Evolutionary conservation across 2,113 vertebrate genomes (phyloP), one percentile per base, ranked within the genome.

Genomic region (Asarcornis scutulata): DNA sequence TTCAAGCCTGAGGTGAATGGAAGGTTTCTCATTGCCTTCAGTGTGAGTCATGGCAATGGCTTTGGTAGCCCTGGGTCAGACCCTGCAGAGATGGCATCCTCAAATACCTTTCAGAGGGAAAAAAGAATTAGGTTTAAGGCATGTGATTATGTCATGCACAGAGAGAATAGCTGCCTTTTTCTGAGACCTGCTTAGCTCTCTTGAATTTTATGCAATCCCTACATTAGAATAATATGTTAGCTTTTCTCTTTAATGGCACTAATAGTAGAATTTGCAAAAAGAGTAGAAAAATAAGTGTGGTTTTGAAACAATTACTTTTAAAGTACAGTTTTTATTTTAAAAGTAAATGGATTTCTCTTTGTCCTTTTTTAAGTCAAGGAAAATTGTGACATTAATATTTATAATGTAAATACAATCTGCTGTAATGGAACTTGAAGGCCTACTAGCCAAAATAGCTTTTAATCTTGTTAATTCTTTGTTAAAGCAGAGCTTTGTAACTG

Each of bases 391-490:
- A 20, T 44, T 77, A 83, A 36, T 11, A 31, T 73, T 62, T 38
- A n/a, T 60, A 55, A 66, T 67, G 26, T 48, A 76, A 73, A 88
- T 79, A 62, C 56, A 85, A 62, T 71, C 12, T 62, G 66, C 48
- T 72, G 9, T 77, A 58, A 23, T 58, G 55, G 56, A 84, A 71
- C 29, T 74, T 67, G 55, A 83, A 94, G 40, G 27, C 78, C 21
- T 86, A 3, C 8, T 62, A 73, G 50, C 66, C 55, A 46, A 20
- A 69, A 14, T 67, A 9, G 55, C 34, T 91, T 92, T 86, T 91
- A 44, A 59, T 74, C n/a, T 86, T 91, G 25, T 71, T 82, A 66
- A 32, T 83, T 89, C 31, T 79, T 91, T 52, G 60, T 74, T 93
- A 56, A 80, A 89, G 44, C 7, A 36, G 53, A 72, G 48, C 60